A percentile compares a stretch with the other conserved stretches of the same genome.
These are phyloP conservation scores for Parambassis ranga DNA, from an alignment of 2,797 vertebrate genomes.

Conservation along the genomic window DNA sequence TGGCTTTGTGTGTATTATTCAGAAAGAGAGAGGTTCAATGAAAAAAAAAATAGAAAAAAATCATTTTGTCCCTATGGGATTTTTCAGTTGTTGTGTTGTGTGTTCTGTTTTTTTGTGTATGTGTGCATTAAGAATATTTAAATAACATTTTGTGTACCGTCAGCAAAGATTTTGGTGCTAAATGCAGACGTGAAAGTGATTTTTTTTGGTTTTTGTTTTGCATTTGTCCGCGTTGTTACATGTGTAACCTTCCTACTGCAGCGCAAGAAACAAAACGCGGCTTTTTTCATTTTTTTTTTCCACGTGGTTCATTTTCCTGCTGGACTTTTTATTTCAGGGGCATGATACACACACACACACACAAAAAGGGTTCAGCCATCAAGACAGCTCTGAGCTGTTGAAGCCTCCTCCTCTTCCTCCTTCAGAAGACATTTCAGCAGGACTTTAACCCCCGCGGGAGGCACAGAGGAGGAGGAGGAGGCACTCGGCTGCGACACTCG, in stretches of 20 bases:
- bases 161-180: slow-evolving; percentile 77
- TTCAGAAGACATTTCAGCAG: slow-evolving; percentile 40
- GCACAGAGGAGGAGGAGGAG: slow-evolving; percentile 33
- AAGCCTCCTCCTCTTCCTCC: slow-evolving; percentile 35
- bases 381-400: slow-evolving; percentile 61
- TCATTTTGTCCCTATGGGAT: slow-evolving; percentile 89
- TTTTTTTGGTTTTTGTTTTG: no score
- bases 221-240: slow-evolving; percentile 45
- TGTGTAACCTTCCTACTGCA: slow-evolving; percentile 56
- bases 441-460: slow-evolving; percentile 33
- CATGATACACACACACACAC: slow-evolving; percentile 38
- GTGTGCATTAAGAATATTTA: slow-evolving; percentile 73
- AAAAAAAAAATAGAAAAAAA: slow-evolving; percentile 18
- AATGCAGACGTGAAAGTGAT: slow-evolving; percentile 60
- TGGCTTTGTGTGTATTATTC: slow-evolving; percentile 68
- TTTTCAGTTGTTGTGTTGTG: slow-evolving; percentile 51
- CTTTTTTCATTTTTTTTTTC: slow-evolving; percentile 67
- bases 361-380: slow-evolving; percentile 61
- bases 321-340: slow-evolving; percentile 85
- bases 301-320: slow-evolving; percentile 55
- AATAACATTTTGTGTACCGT: slow-evolving; percentile 63
- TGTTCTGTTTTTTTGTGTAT: slow-evolving; percentile 72
- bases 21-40: slow-evolving; percentile 52
- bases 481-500: slow-evolving; percentile 30
- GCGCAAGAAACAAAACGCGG: slow-evolving; percentile 75